Percentiles rank a stretch among this genome's conserved stretches.
phyloP scores from a whole-genome alignment of 35 echinoderm and acorn worm genomes.

The Eucidaris tribuloides region DNA sequence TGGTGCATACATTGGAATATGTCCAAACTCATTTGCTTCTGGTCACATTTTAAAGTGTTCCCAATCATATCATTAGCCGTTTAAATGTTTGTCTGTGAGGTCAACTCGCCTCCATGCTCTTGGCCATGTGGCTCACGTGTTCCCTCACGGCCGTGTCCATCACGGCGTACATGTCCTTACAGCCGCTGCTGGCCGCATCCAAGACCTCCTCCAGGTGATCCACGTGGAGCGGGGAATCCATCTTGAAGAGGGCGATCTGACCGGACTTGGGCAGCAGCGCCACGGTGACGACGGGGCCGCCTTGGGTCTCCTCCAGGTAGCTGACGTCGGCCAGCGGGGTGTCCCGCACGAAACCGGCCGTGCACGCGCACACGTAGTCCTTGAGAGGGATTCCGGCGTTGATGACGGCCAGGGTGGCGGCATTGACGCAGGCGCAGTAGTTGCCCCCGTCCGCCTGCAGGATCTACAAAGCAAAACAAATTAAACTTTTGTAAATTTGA shows the following conservation, averaged over 20 bases:
- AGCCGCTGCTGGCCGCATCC: conserved; percentile 72
- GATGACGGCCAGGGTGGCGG: conserved; percentile 89
- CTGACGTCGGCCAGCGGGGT: conserved; percentile 90
- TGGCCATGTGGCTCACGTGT: conserved; percentile 56
- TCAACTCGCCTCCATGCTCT: conserved; percentile 55
- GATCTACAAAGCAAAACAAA: conserved; percentile 48
- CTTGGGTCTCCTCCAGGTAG: conserved; percentile 89
- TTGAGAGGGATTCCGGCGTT: conserved; percentile 98
- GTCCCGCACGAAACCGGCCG: conserved; percentile 79
- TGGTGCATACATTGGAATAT: too few species aligned
- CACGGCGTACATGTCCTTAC: conserved; percentile 86
- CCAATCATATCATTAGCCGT: too few species aligned
- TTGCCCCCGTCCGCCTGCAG: conserved; percentile 95
- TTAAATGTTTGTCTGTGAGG: too few species aligned
- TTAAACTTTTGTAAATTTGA: too few species aligned
- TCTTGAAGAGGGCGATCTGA: conserved; percentile 86
- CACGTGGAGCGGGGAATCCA: conserved; percentile 69
- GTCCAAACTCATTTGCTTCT: too few species aligned
- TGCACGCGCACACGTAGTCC: conserved; percentile 84
- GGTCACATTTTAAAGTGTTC: too few species aligned
- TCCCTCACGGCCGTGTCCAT: conserved; percentile 74
- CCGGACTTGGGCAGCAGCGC: conserved; percentile 86
- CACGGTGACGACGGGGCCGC: conserved; percentile 87
- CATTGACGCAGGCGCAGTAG: conserved; percentile 89
- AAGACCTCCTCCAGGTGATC: conserved; percentile 76